These are phyloP conservation scores for Temnothorax unifasciatus DNA, from an alignment of 2,888 invertebrate genomes.

Conservation along the genomic window DNA sequence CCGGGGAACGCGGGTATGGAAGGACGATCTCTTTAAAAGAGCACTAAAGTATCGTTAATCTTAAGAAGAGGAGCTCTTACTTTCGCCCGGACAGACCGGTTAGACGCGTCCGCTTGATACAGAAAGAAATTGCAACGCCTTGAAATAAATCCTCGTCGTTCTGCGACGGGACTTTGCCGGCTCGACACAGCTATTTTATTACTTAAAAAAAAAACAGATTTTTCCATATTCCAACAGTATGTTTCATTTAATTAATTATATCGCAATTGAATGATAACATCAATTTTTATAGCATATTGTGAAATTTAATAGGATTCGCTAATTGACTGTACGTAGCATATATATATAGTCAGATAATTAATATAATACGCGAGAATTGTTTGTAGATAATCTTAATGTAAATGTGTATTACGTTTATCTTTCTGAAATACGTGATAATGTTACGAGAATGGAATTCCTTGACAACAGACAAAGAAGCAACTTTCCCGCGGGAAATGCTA, in stretches of 20 bases:
- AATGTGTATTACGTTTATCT: conserved; percentile 28
- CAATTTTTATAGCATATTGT: background rate
- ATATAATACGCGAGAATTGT: background rate
- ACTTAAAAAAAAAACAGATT: background rate
- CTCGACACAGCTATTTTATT: conserved; percentile 24
- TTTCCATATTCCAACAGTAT: background rate
- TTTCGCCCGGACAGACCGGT: conserved; percentile 85
- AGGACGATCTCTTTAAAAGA: conserved; percentile 83
- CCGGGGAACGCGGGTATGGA: conserved; percentile 68
- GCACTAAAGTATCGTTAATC: conserved; percentile 86
- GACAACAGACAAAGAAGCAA: conserved; percentile 73
- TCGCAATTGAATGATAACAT: too few species aligned
- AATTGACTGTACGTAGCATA: background rate
- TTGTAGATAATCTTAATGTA: conserved; percentile 2
- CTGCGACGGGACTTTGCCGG: background rate
- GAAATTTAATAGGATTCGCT: background rate
- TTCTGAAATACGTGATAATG: conserved; percentile 62
- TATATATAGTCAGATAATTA: background rate
- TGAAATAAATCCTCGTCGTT: conserved; percentile 80
- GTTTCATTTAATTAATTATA: background rate
- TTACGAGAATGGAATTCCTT: conserved; percentile 68
- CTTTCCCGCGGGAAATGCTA: conserved; percentile 83
- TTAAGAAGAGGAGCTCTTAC: conserved; percentile 82
- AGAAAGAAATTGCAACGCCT: conserved; percentile 84
- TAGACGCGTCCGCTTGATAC: conserved; percentile 85